phyloP scores from a whole-genome alignment of 2,113 vertebrate species.

The Pelobates fuscus region DNA sequence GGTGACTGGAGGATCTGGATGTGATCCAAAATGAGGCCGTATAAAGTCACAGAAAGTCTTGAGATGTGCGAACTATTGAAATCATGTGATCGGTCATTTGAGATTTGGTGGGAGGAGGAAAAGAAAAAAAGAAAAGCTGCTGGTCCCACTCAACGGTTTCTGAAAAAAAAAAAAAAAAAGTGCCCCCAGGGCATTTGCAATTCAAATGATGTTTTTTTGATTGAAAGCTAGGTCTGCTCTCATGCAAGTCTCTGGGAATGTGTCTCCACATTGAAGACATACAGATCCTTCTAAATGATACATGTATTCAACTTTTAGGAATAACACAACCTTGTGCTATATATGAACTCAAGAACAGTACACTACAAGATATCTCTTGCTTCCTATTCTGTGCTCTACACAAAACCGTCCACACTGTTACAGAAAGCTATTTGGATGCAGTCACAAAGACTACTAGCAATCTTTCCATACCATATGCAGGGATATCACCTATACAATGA shows the following conservation, averaged over 20 bases:
- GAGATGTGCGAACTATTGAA: neutral
- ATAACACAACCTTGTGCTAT: too few relatives aligned
- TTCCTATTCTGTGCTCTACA: too few relatives aligned
- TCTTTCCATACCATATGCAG: too few relatives aligned
- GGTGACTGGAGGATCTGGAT: slow-evolving; percentile 6
- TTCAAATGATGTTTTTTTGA: neutral
- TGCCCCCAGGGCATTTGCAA: neutral
- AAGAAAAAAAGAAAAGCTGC: slow-evolving; percentile 1
- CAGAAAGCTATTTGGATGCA: too few relatives aligned
- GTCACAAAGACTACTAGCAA: too few relatives aligned
- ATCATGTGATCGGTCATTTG: slow-evolving; percentile 16
- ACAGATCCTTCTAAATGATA: neutral
- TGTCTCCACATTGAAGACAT: neutral
- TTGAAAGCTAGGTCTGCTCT: neutral
- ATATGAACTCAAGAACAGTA: too few relatives aligned
- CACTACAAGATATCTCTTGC: too few relatives aligned
- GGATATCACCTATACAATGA: too few relatives aligned
- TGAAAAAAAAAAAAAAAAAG: too few relatives aligned
- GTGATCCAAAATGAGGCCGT: neutral
- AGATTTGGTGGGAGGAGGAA: slow-evolving; percentile 5
- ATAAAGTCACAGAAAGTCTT: neutral
- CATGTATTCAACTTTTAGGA: too few relatives aligned
- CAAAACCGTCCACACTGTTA: too few relatives aligned
- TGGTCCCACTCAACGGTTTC: neutral
- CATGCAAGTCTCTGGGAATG: neutral